These are phyloP conservation scores for Drosophila arawakana DNA, from an alignment of 1,140 invertebrate genomes.

Conservation along the genomic window DNA sequence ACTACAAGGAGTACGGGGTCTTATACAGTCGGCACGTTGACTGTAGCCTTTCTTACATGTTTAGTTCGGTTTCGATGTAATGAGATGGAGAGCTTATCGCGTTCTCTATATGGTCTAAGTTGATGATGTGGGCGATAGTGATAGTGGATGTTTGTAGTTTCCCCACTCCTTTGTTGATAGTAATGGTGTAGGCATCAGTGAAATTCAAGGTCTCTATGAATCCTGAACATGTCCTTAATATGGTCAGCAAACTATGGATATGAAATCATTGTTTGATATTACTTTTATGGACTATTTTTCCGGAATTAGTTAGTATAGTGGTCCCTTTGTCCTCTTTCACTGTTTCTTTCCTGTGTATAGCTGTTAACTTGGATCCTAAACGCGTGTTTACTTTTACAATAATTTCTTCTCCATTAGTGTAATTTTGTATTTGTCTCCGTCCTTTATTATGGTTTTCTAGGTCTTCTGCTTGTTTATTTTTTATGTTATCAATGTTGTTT, in stretches of 20 bases:
- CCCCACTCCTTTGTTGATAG: not conserved
- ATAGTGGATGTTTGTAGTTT: too few species aligned
- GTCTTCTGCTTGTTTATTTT: conserved; percentile 22
- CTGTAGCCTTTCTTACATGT: too few species aligned
- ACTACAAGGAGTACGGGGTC: too few species aligned
- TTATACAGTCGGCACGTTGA: too few species aligned
- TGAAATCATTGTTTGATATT: not conserved
- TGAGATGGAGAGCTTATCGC: too few species aligned
- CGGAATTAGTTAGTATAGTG: conserved; percentile 5
- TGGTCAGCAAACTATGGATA: not conserved
- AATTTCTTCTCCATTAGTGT: conserved; percentile 17
- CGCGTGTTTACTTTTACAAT: conserved; percentile 33
- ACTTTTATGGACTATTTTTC: conserved; percentile 4
- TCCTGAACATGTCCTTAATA: not conserved
- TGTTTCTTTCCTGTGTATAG: conserved; percentile 21
- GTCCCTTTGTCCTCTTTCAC: conserved; percentile 26
- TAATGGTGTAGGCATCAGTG: not conserved
- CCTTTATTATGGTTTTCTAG: conserved; percentile 27
- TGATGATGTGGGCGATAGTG: too few species aligned
- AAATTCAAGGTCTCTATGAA: not conserved
- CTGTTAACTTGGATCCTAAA: conserved; percentile 21
- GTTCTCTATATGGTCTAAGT: too few species aligned
- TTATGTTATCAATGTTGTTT: conserved; percentile 31
- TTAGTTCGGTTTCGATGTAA: too few species aligned
- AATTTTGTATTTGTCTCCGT: conserved; percentile 9